These are phyloP conservation scores for Leptura quadrifasciata DNA, from an alignment of 2,888 invertebrate genomes.

Conservation along the genomic window DNA sequence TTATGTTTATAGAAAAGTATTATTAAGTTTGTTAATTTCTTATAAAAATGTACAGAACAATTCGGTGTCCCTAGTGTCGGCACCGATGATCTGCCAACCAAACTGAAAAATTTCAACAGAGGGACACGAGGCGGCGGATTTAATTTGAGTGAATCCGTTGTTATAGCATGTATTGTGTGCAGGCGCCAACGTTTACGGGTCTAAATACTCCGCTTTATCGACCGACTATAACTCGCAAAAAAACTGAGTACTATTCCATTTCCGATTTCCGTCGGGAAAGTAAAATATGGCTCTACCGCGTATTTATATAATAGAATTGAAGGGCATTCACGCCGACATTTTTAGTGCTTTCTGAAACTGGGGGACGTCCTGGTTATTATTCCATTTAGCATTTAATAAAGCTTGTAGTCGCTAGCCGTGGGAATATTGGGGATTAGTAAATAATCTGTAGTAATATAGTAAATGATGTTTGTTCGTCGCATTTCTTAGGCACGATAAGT, in stretches of 20 bases:
- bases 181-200: neutral
- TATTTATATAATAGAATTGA: neutral
- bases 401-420: neutral
- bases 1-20: no score
- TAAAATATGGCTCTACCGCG: neutral
- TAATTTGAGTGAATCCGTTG: slow-evolving; percentile 1
- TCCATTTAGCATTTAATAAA: neutral
- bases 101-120: neutral
- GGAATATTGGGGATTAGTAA: neutral
- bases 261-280: slow-evolving; percentile 1
- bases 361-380: neutral
- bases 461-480: no score
- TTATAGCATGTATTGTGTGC: neutral
- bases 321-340: neutral
- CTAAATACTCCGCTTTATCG: neutral
- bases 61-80: no score
- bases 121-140: neutral
- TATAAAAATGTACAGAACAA: no score
- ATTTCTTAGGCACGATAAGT: no score
- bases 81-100: neutral
- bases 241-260: neutral
- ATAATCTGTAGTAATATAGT: no score
- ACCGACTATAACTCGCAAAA: neutral
- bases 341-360: neutral
- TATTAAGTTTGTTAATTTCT: no score